phyloP scores from a whole-genome alignment of 2,113 vertebrate species.

The Aleadryas rufinucha region DNA sequence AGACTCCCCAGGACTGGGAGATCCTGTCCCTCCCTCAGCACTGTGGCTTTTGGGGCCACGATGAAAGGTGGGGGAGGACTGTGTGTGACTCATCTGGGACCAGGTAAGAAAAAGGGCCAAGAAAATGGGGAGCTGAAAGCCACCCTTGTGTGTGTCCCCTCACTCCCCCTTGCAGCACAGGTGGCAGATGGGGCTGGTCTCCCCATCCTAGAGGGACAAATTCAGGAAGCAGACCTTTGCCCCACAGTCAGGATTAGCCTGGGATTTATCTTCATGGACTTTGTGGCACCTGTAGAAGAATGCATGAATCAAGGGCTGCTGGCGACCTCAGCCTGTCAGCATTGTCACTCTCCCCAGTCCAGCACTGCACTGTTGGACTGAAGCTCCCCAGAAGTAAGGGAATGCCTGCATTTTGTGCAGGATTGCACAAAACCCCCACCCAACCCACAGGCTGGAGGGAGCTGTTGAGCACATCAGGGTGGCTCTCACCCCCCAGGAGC shows the following conservation, averaged over 20 bases:
- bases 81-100: background rate
- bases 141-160: too few species aligned
- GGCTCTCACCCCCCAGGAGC: background rate
- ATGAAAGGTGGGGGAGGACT: background rate
- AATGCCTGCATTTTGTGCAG: background rate
- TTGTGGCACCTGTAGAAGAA: background rate
- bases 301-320: rapidly evolving
- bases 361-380: background rate
- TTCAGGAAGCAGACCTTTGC: background rate
- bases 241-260: background rate
- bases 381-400: background rate
- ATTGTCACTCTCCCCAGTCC: rapidly evolving
- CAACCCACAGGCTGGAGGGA: background rate
- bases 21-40: background rate
- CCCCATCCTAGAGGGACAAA: background rate
- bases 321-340: too few species aligned
- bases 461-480: rapidly evolving
- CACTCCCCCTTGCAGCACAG: background rate
- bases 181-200: background rate
- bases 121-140: background rate
- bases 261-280: background rate
- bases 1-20: too few species aligned
- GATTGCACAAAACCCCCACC: background rate
- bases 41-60: background rate
- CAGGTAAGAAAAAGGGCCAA: background rate